phyloP scores from a whole-genome alignment of 2,113 vertebrate genomes.

The Coracopsis vasa region DNA sequence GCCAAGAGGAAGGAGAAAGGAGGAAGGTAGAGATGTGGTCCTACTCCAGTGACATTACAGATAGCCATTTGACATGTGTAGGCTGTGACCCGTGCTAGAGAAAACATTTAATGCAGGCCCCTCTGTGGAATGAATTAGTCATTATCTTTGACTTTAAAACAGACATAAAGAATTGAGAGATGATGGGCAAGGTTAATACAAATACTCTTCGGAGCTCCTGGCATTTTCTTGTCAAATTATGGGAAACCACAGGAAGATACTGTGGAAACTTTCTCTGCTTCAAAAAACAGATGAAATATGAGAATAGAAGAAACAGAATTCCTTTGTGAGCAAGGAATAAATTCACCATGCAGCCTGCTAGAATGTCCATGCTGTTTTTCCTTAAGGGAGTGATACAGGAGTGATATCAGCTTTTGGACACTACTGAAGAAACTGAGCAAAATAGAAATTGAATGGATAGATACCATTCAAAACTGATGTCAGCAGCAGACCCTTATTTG shows the following conservation, averaged over 20 bases:
- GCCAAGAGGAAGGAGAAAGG: background rate
- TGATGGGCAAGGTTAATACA: background rate
- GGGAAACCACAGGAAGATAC: background rate
- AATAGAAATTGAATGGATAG: background rate
- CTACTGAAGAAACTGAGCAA: background rate
- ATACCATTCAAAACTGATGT: background rate
- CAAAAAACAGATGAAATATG: background rate
- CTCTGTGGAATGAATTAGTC: background rate
- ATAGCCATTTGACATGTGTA: background rate
- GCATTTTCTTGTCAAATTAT: background rate
- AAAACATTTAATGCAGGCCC: background rate
- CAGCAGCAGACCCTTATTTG: background rate
- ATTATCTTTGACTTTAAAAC: background rate
- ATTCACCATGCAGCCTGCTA: background rate
- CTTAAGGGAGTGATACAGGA: background rate
- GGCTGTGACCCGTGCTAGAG: background rate
- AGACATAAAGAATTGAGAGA: background rate
- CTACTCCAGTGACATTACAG: background rate
- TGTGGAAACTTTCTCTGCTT: background rate
- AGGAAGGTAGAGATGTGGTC: background rate
- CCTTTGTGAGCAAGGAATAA: background rate
- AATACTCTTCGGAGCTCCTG: background rate
- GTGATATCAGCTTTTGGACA: background rate
- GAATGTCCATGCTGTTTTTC: background rate
- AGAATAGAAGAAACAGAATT: background rate